Evolutionary conservation across 1,140 invertebrate genomes (phyloP).

Genomic region (Drosophila arizonae): DNA sequence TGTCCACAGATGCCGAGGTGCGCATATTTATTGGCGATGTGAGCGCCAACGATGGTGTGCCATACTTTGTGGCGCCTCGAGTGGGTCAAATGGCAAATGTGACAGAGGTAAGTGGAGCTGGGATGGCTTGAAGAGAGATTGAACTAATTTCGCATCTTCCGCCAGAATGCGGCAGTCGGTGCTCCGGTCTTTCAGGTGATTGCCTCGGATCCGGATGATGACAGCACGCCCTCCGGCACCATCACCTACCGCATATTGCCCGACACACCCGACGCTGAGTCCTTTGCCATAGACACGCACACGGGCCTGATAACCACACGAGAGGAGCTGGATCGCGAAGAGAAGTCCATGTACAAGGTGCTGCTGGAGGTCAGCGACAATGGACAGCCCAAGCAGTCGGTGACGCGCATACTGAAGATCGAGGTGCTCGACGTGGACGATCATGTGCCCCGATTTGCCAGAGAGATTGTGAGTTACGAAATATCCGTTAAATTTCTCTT

Average conservation of each 20-base stretch:
- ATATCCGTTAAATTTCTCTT: neutral
- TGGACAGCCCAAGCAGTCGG: constrained; percentile 89
- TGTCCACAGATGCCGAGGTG: constrained; percentile 86
- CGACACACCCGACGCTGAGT: constrained; percentile 86
- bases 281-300: constrained; percentile 87
- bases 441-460: constrained; percentile 89
- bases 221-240: constrained; percentile 88
- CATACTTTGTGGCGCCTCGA: constrained; percentile 88
- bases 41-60: constrained; percentile 92
- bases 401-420: constrained; percentile 88
- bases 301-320: constrained; percentile 90
- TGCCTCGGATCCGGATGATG: constrained; percentile 91
- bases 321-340: constrained; percentile 88
- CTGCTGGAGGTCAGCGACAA: constrained; percentile 89
- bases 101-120: constrained; percentile 85
- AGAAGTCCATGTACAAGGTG: constrained; percentile 88
- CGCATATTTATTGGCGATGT: constrained; percentile 91
- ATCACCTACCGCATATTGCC: constrained; percentile 89
- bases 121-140: neutral
- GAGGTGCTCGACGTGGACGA: constrained; percentile 90
- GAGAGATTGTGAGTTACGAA: constrained; percentile 85
- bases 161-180: constrained; percentile 87
- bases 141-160: neutral
- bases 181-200: constrained; percentile 90
- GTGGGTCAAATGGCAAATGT: constrained; percentile 88